Base-by-base conservation (phyloP, 2,888 invertebrate genomes). In the Diplazon laetatorius region DNA sequence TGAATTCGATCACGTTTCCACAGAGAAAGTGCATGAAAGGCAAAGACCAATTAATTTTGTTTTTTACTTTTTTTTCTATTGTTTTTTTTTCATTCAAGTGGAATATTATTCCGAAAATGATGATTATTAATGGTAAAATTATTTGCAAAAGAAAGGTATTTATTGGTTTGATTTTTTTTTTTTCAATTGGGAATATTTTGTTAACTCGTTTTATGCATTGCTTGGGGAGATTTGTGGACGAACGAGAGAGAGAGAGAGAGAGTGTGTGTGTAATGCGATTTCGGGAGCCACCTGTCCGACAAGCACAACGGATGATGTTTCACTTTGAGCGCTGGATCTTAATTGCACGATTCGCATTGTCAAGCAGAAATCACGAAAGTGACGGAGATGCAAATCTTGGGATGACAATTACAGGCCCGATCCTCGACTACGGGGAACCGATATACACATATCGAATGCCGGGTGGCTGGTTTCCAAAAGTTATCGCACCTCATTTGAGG, bases 401-500 rank as follows among this genome's bases (percentile, higher is more conserved):
- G 30, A 66, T 10, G 18, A 75, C 60, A 55, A 68, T 52, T 12
- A 8, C 30, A 25, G 44, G n/a, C 25, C 46, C 35, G 16, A 63
- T 10, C 30, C n/a, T 12, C 12, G 57, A 46, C 30, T 69, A 16
- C 48, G 18, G 42, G 55, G 37, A 8, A 12, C 37, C n/a, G 12
- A 9, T 18, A 12, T n/a, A 16, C 18, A 39, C 30, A 44, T 52
- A 50, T 59, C 48, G 37, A 60, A 25, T 48, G 10, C n/a, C 37
- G n/a, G 5, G 46, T 25, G 44, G n/a, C 3, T 16, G 18, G 35
- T 14, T 46, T 65, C 57, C 44, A 55, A 18, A 73, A 78, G 71
- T 75, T 74, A 74, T 75, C 62, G 70, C 74, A 30, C 63, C 70
- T 71, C 78, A 65, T 71, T 75, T 65, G 70, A 39, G 59, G 70